Percentiles rank a stretch among this genome's conserved stretches.
These are phyloP conservation scores for Papilio machaon DNA, from an alignment of 1,140 invertebrate genomes.

Conservation along the genomic window DNA sequence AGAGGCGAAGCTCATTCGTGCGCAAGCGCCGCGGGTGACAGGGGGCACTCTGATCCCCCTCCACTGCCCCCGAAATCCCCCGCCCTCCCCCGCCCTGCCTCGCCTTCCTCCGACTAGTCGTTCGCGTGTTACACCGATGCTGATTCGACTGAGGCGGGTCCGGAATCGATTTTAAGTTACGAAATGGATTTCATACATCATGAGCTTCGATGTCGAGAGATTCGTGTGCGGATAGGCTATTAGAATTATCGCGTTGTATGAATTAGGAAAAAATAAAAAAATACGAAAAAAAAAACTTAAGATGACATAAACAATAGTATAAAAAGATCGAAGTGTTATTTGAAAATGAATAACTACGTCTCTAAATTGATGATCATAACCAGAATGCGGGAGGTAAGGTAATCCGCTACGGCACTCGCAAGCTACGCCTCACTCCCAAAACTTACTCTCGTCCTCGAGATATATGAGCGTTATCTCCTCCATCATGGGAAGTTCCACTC, in stretches of 20 bases:
- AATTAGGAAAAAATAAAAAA: constrained; percentile 67
- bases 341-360: constrained; percentile 81
- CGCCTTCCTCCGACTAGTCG: constrained; percentile 45
- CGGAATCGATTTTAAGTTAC: constrained; percentile 44
- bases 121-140: constrained; percentile 42
- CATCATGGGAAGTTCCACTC: constrained; percentile 94
- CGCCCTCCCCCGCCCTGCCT: constrained; percentile 56
- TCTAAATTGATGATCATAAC: constrained; percentile 83
- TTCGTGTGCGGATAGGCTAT: constrained; percentile 75
- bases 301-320: constrained; percentile 57
- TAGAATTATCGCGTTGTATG: constrained; percentile 75
- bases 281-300: constrained; percentile 55
- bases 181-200: constrained; percentile 51
- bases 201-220: constrained; percentile 65
- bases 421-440: constrained; percentile 83
- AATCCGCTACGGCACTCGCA: constrained; percentile 82
- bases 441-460: constrained; percentile 88
- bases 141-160: constrained; percentile 44
- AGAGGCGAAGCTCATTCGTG: constrained; percentile 52
- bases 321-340: constrained; percentile 79
- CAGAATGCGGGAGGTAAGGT: constrained; percentile 83
- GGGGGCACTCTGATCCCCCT: constrained; percentile 64
- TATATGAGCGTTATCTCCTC: constrained; percentile 94
- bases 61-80: constrained; percentile 66
- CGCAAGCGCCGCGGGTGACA: constrained; percentile 54